Base-by-base conservation (phyloP, 2,113 vertebrate species). In the Eptatretus burgeri region DNA sequence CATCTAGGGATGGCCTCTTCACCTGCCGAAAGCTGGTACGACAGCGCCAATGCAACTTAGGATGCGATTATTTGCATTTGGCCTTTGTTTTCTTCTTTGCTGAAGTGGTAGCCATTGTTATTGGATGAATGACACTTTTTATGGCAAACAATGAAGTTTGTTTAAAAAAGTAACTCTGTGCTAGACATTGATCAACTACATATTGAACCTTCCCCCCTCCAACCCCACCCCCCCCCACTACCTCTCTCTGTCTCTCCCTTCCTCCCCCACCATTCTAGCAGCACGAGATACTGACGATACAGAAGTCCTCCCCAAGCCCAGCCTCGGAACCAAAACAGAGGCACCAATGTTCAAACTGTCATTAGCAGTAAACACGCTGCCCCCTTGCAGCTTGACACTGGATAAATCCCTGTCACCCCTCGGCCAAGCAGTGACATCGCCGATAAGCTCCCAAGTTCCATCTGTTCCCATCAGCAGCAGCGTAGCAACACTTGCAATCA, bases 161-260 rank as follows among this genome's bases (percentile, higher is more conserved):
- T 41, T 41, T 41, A 5, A 41, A 41, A 41, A 41, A 7, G 27
- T 3, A 41, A 41, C 27, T 41, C 27, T 41, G 27, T 41, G 27
- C 27, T 41, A 41, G 84, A 17, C 50, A 62, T 65, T 51, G 62
- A 19, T 51, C 56, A 62, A 62, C 62, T 65, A 65, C 56, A 49
- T 65, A 50, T 62, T 49, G 62, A 65, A 49, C 62, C 19, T 65
- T 41, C 20, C 62, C 49, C 16, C 53, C 14, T 12, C 19, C 3
- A 2, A 10, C 56, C 12, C 12, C 10, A 10, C 56, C 56, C 3
- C 56, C 56, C 56, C 19, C 13, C 56, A 8, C 56, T 12, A n/a
- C n/a, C 56, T 12, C 14, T 5, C 56, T 62, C 9, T 13, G n/a
- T n/a, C n/a, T n/a, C n/a, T n/a, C n/a, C n/a, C n/a, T n/a, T n/a